Percentiles rank a stretch among this genome's conserved stretches.
These are phyloP conservation scores for Busseola fusca DNA, from an alignment of 2,888 invertebrate species.

Conservation along the genomic window DNA sequence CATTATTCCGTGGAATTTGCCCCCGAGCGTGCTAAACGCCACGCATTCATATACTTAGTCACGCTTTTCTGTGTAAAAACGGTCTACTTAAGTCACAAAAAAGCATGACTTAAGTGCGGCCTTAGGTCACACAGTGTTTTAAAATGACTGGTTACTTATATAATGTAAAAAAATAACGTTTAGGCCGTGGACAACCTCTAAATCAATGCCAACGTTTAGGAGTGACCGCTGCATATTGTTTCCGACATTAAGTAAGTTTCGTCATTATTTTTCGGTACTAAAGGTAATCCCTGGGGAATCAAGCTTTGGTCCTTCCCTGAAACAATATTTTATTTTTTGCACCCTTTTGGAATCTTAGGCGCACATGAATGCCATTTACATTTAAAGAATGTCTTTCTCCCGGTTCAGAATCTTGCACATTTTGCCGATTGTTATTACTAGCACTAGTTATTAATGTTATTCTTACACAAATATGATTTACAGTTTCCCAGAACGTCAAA, in stretches of 20 bases:
- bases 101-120: neutral
- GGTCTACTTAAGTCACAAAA: neutral
- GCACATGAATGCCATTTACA: constrained; percentile 46
- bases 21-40: too few relatives aligned
- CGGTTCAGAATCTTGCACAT: constrained; percentile 55
- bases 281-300: constrained; percentile 6
- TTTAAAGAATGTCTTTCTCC: constrained; percentile 37
- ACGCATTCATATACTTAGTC: neutral
- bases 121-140: neutral
- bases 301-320: constrained; percentile 2
- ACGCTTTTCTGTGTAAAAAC: neutral
- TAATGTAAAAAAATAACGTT: neutral
- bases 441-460: constrained; percentile 61
- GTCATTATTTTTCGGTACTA: neutral
- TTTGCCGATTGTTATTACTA: constrained; percentile 59
- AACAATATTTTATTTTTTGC: constrained; percentile 28
- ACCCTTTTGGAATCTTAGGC: constrained; percentile 11
- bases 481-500: constrained; percentile 77
- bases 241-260: neutral
- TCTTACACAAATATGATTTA: constrained; percentile 83
- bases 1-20: too few relatives aligned
- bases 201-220: neutral
- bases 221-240: neutral
- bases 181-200: neutral
- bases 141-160: neutral